Evolutionary conservation across 2,113 vertebrate genomes (phyloP).

Genomic region (Chelonoidis abingdonii): DNA sequence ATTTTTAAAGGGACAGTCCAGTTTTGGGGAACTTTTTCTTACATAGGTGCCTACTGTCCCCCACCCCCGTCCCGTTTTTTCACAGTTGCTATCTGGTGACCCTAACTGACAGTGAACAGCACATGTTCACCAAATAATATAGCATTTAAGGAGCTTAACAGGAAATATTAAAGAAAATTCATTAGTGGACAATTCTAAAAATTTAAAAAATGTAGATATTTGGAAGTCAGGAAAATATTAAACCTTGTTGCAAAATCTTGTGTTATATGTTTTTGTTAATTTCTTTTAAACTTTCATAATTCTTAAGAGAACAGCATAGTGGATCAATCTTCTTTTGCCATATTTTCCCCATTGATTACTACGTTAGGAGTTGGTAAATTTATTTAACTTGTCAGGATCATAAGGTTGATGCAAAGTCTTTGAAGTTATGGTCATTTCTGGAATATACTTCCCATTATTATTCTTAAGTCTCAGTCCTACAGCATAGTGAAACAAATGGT

Average conservation of each 20-base stretch:
- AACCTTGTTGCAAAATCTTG: background rate
- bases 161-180: background rate
- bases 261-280: background rate
- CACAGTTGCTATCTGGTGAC: too few relatives aligned
- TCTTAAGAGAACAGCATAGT: background rate
- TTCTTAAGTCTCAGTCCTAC: constrained; percentile 52
- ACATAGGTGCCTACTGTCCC: too few relatives aligned
- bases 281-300: background rate
- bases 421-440: constrained; percentile 36
- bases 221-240: background rate
- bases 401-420: constrained; percentile 19
- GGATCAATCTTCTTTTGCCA: background rate
- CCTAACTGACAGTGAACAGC: constrained; percentile 9
- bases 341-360: background rate
- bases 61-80: too few relatives aligned
- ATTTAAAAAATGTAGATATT: too few relatives aligned
- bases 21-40: too few relatives aligned
- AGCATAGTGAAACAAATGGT: constrained; percentile 17
- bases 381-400: constrained; percentile 9
- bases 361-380: background rate
- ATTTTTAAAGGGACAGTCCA: too few relatives aligned
- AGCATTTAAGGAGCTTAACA: background rate
- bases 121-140: background rate
- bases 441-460: constrained; percentile 46
- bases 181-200: background rate